These are phyloP conservation scores for Micromussa lordhowensis DNA, from an alignment of 92 coral and sea anemone species.

Conservation along the genomic window DNA sequence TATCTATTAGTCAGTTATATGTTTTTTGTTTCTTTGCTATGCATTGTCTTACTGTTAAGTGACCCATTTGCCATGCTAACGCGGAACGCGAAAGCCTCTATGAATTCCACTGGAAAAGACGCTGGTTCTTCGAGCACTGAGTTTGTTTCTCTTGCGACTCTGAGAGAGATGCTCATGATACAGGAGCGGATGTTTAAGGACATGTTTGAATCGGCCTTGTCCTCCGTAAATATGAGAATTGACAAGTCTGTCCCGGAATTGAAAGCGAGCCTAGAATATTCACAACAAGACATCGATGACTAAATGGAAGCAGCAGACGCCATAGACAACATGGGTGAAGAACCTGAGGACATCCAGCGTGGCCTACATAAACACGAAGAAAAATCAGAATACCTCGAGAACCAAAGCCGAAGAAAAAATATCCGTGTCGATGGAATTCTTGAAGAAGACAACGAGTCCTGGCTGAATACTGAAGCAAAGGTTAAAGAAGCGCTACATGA, in stretches of 20 bases:
- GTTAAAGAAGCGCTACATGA: not conserved
- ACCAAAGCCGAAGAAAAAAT: slow-evolving; percentile 16
- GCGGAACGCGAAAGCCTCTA: not conserved
- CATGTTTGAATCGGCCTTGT: slow-evolving; percentile 23
- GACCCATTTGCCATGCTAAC: not conserved
- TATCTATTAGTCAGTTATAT: not conserved
- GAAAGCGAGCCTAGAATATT: slow-evolving; percentile 23
- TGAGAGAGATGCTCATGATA: slow-evolving; percentile 17
- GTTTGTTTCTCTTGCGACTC: slow-evolving; percentile 26
- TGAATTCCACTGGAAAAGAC: slow-evolving; percentile 14
- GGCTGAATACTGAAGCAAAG: not conserved
- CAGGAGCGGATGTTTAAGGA: slow-evolving; percentile 27
- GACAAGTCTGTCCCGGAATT: slow-evolving; percentile 17
- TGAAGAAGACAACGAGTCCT: not conserved
- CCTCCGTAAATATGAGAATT: slow-evolving; percentile 13
- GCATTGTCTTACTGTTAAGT: slow-evolving; percentile 20
- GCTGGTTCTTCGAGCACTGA: not conserved
- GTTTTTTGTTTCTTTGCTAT: slow-evolving; percentile 7
- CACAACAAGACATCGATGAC: slow-evolving; percentile 25
- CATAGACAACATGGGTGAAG: slow-evolving; percentile 24
- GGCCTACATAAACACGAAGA: slow-evolving; percentile 4
- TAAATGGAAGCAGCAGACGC: slow-evolving; percentile 18
- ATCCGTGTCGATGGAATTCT: slow-evolving; percentile 16
- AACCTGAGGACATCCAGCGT: slow-evolving; percentile 8
- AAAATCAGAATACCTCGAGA: slow-evolving; percentile 22